Percentiles rank a stretch among this genome's conserved stretches.
Evolutionary conservation across 2,113 vertebrate genomes (phyloP).

Genomic region (Rhea americana): DNA sequence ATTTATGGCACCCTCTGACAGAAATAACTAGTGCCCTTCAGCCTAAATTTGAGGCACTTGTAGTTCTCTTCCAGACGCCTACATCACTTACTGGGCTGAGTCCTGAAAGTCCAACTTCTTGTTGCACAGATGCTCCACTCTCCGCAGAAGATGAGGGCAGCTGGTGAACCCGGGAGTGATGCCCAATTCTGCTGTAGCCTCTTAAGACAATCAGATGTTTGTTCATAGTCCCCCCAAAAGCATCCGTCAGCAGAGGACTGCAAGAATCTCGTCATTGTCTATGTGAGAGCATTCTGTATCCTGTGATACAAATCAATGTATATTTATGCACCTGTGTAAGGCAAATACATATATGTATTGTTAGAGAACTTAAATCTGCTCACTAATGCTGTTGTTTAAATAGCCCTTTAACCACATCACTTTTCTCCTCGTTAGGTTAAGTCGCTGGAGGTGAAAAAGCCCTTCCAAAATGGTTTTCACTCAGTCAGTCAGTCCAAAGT

Average conservation of each 20-base stretch:
- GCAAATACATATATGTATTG: conserved; percentile 37
- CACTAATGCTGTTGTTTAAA: conserved; percentile 42
- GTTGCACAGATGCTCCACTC: not conserved
- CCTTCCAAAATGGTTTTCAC: conserved; percentile 69
- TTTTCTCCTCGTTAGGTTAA: conserved; percentile 67
- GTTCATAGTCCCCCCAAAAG: not conserved
- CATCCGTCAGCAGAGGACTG: not conserved
- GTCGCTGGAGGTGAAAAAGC: conserved; percentile 64
- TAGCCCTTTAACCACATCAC: conserved; percentile 68
- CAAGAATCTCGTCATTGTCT: not conserved
- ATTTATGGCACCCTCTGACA: not conserved
- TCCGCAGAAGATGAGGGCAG: not conserved
- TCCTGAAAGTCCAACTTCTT: not conserved
- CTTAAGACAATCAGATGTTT: not conserved
- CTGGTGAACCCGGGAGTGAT: not conserved
- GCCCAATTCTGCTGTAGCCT: not conserved
- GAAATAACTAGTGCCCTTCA: not conserved
- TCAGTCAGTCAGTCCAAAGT: conserved; percentile 68
- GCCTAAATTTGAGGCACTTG: not conserved
- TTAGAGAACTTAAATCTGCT: conserved; percentile 31
- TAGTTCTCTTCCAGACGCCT: not conserved
- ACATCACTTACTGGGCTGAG: not conserved
- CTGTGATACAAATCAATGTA: conserved; percentile 16
- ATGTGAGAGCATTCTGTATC: not conserved
- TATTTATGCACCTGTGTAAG: conserved; percentile 53